Evolutionary conservation across 2,113 vertebrate genomes (phyloP).

Genomic region (Sinocyclocheilus maitianheensis): DNA sequence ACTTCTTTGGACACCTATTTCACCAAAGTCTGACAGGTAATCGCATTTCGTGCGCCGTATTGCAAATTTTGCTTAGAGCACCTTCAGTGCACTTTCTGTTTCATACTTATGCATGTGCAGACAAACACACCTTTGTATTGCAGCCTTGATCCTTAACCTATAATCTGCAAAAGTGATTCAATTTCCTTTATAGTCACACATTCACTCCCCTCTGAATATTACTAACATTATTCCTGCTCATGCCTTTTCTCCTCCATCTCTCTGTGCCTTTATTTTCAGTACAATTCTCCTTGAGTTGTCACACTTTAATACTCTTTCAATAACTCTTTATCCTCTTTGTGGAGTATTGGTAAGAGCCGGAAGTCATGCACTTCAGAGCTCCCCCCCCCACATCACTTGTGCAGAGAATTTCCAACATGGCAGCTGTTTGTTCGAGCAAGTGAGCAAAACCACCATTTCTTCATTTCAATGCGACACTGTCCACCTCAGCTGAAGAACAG

Average conservation of each 20-base stretch:
- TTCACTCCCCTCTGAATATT: conserved; percentile 1
- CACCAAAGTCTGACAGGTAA: background rate
- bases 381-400: background rate
- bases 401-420: background rate
- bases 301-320: background rate
- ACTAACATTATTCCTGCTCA: background rate
- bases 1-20: background rate
- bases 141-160: conserved; percentile 44
- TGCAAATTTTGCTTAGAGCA: background rate
- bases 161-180: conserved; percentile 29
- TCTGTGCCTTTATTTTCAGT: background rate
- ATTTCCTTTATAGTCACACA: conserved; percentile 14
- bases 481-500: background rate
- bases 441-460: background rate
- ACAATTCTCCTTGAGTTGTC: background rate
- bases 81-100: background rate
- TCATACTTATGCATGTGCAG: background rate
- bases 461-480: no score
- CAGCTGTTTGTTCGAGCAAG: background rate
- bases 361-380: background rate
- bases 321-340: background rate
- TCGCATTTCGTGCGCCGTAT: background rate
- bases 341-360: conserved; percentile 3
- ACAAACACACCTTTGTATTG: conserved; percentile 28
- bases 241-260: background rate